Evolutionary conservation across 2,797 vertebrate genomes (phyloP), one percentile per base, ranked within the genome.

Genomic region (Antennarius maculatus): DNA sequence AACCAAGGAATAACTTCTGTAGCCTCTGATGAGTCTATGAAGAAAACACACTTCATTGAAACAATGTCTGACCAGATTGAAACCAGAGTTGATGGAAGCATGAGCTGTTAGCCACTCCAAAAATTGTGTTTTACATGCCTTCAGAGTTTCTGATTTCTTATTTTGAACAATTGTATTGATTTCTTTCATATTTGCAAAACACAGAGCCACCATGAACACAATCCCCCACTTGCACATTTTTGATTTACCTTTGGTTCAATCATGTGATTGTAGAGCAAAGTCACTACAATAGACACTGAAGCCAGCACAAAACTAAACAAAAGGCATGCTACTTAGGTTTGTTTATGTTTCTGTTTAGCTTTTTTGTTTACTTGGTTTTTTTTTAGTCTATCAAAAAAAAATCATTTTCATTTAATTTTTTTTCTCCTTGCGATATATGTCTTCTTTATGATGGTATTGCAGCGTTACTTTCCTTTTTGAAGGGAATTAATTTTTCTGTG

Each of bases 311-410:
- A 89, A 87, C 91, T 86, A 74, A 91, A 86, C 78, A 80, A 71
- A 90, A 74, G 74, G 76, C 93, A 93, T 93, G 92, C 93, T 92
- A 90, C 87, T 88, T 90, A 80, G 71, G 90, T 92, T 89, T 86
- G 84, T 89, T 86, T 92, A 89, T 60, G 66, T 77, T 82, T 77
- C 71, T 63, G 54, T 75, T 79, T 68, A 13, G 34, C n/a, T 45
- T 76, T 56, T 73, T 69, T 53, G 71, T 54, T 62, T 70, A 54
- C 46, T 74, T 51, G 52, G 78, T 62, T 68, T 39, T 12, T 64
- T 79, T 58, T 61, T 76, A 60, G 28, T n/a, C 15, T 54, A 47
- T 59, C 68, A 81, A 87, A 65, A 70, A 86, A 69, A 66, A 43
- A 59, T 66, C 49, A 70, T 45, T 66, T 83, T 77, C 29, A 54